phyloP scores from a whole-genome alignment of 2,797 vertebrate species.

The Peromyscus attwateri region DNA sequence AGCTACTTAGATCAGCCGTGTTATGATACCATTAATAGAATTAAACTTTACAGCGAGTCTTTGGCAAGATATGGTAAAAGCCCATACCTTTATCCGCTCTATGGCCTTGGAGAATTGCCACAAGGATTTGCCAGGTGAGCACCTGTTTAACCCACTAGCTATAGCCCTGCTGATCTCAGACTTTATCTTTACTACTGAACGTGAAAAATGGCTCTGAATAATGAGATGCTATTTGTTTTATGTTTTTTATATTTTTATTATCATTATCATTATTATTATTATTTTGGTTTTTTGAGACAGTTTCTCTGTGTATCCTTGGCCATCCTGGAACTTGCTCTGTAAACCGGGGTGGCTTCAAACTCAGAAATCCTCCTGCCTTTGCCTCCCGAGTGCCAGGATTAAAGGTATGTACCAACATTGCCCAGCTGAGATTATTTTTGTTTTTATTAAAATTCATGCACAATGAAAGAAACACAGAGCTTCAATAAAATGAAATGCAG shows the following conservation, averaged over 20 bases:
- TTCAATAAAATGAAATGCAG: not conserved
- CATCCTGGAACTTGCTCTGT: not conserved
- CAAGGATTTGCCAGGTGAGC: conserved; percentile 98
- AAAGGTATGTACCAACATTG: no score
- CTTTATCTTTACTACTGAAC: not conserved
- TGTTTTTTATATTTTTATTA: not conserved
- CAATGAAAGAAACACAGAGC: not conserved
- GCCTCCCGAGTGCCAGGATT: not conserved
- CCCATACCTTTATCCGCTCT: conserved; percentile 98
- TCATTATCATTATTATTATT: no score
- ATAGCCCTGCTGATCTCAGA: not conserved
- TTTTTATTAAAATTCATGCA: conserved; percentile 11
- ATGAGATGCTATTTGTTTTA: not conserved
- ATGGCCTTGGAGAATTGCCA: conserved; percentile 97
- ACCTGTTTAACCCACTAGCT: not conserved
- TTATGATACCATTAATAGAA: conserved; percentile 95
- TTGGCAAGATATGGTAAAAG: conserved; percentile 98
- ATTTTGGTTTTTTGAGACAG: not conserved
- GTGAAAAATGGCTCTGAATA: not conserved
- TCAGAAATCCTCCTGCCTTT: not conserved
- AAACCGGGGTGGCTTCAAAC: not conserved
- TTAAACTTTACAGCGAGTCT: conserved; percentile 99
- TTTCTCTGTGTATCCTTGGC: not conserved
- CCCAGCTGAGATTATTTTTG: not conserved
- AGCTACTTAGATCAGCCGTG: conserved; percentile 97